Conservation (phyloP, 2,797 vertebrate genomes). For the Anguilla pacifica region DNA sequence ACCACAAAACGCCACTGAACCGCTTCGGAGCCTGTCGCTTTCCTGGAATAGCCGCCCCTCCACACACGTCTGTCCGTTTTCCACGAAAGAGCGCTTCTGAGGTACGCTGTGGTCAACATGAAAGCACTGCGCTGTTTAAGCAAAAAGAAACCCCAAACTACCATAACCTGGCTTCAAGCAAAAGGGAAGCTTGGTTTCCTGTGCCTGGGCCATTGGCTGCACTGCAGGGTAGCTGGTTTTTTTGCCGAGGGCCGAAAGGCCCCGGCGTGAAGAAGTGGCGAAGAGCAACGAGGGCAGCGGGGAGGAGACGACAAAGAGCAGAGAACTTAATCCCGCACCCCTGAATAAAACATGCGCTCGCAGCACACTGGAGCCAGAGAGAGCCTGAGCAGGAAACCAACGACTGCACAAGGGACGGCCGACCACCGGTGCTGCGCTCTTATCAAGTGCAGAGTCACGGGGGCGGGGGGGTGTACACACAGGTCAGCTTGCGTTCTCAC, state of each 20-base stretch:
- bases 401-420: neutral
- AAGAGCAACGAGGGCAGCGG: neutral
- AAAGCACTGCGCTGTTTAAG: neutral
- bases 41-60: neutral
- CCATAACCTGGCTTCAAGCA: neutral
- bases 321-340: neutral
- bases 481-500: neutral
- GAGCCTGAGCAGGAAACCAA: neutral
- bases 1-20: neutral
- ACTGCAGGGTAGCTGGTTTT: neutral
- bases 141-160: neutral
- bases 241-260: neutral
- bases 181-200: neutral
- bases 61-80: neutral
- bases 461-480: neutral
- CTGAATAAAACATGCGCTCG: neutral
- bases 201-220: neutral
- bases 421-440: neutral
- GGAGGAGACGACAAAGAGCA: neutral
- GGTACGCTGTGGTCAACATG: neutral
- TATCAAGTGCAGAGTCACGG: neutral
- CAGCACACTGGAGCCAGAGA: neutral
- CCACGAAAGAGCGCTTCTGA: neutral
- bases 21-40: neutral
- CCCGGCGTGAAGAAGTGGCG: neutral